A percentile compares a stretch with the other conserved stretches of the same genome.
Evolutionary conservation across 2,113 vertebrate species (phyloP).

Genomic region (Mystacornis crossleyi): DNA sequence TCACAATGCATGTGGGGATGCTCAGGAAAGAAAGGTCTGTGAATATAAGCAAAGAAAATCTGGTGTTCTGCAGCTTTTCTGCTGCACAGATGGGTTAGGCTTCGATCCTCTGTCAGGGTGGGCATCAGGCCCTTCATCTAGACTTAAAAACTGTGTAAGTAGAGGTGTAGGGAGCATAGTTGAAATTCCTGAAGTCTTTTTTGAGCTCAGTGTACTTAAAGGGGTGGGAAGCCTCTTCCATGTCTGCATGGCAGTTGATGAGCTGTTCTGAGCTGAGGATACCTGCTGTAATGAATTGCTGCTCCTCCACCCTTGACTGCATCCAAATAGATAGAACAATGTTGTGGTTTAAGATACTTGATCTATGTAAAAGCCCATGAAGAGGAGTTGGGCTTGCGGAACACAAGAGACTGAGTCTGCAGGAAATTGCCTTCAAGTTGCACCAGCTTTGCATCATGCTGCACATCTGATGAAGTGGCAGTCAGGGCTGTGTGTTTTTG

Average conservation of each 20-base stretch:
- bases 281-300: not conserved
- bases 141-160: not conserved
- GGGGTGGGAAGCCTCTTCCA: not conserved
- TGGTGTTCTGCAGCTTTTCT: not conserved
- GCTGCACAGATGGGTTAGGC: not conserved
- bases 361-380: not conserved
- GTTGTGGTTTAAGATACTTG: not conserved
- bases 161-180: not conserved
- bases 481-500: constrained; percentile 1
- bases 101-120: not conserved
- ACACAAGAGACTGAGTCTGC: not conserved
- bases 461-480: constrained; percentile 23
- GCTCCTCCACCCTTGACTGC: not conserved
- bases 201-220: not conserved
- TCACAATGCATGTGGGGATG: fast-evolving
- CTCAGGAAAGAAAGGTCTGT: not conserved
- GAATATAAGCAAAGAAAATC: not conserved
- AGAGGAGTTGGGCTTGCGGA: not conserved
- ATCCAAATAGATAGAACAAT: not conserved
- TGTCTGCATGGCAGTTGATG: not conserved
- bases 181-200: not conserved
- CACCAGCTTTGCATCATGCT: not conserved
- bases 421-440: constrained; percentile 7
- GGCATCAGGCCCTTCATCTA: not conserved
- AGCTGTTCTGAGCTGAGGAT: not conserved